Base-by-base conservation (phyloP, 2,113 vertebrate genomes). In the Oplegnathus fasciatus region DNA sequence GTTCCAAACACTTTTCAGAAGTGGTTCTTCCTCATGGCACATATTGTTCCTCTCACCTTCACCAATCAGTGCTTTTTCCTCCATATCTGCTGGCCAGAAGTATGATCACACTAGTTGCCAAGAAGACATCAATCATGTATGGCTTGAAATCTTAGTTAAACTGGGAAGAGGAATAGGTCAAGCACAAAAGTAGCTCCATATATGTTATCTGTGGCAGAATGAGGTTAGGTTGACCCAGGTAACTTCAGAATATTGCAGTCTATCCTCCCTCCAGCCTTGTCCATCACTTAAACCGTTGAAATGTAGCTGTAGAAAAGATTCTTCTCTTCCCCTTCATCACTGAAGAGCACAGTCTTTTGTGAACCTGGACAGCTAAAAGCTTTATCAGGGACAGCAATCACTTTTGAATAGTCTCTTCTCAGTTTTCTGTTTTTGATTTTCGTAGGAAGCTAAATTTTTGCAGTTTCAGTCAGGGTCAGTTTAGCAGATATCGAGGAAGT, bases 201-300 rank as follows among this genome's bases (percentile, higher is more conserved):
- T 18, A 34, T 58, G 55, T 64, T 60, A 26, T 68, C 54, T 78
- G 46, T 66, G 24, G 40, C 40, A 42, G 34, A 72, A 57, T 37
- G n/a, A 61, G 57, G 82, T 24, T 52, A 46, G 10, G n/a, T 24
- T 68, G 64, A 75, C 70, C 34, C 15, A 44, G 40, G 28, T 55
- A 62, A 69, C 46, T 4, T 15, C 54, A 70, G 64, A 44, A 15
- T 42, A 73, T 20, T 52, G 14, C 2, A 0, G 5, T 42, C 4
- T 30, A 11, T 65, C 40, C 48, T 64, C 48, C 30, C 5, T 50
- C 20, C 18, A 37, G 18, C 40, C 37, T 70, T 30, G 9, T 2
- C 28, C 32, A 2, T 26, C 61, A 52, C 42, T 37, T 30, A 10
- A 30, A 24, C 48, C 14, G 71, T 40, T 81, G 50, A 81, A 70